Conservation (phyloP, 2,888 invertebrate genomes). For the Mesorhabditis belari region DNA sequence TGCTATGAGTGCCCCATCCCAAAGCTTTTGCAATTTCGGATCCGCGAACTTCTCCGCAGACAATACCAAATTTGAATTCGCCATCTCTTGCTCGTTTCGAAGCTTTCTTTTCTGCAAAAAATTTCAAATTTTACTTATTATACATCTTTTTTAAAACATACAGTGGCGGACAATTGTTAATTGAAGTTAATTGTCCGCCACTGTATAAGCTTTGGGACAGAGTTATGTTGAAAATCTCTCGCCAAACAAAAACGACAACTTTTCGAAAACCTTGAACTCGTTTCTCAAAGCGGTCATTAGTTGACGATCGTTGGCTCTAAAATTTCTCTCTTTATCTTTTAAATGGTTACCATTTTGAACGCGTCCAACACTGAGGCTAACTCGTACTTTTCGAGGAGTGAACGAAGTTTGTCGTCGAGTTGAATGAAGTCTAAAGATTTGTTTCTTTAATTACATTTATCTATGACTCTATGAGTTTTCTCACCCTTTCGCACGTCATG, state of each 20-base stretch:
- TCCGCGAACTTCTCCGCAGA: slow-evolving; percentile 28
- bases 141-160: background rate
- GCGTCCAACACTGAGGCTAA: slow-evolving; percentile 36
- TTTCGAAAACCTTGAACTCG: background rate
- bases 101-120: slow-evolving; percentile 23
- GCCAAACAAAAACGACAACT: background rate
- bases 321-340: too few species aligned
- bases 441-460: slow-evolving; percentile 8
- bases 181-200: too few species aligned
- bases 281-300: background rate
- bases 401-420: slow-evolving; percentile 38
- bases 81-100: slow-evolving; percentile 12
- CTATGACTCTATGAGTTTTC: slow-evolving; percentile 15
- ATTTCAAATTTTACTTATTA: background rate
- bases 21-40: slow-evolving; percentile 34
- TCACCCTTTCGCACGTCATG: slow-evolving; percentile 5
- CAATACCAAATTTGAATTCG: slow-evolving; percentile 11
- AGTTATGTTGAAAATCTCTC: too few species aligned
- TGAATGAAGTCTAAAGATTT: background rate
- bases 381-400: slow-evolving; percentile 39
- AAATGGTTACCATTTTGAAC: slow-evolving; percentile 46
- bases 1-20: slow-evolving; percentile 31
- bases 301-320: background rate
- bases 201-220: too few species aligned
- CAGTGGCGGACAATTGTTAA: too few species aligned